Evolutionary conservation across 2,888 invertebrate genomes (phyloP), one percentile per base, ranked within the genome.

Genomic region (Agonopterix heracliana): DNA sequence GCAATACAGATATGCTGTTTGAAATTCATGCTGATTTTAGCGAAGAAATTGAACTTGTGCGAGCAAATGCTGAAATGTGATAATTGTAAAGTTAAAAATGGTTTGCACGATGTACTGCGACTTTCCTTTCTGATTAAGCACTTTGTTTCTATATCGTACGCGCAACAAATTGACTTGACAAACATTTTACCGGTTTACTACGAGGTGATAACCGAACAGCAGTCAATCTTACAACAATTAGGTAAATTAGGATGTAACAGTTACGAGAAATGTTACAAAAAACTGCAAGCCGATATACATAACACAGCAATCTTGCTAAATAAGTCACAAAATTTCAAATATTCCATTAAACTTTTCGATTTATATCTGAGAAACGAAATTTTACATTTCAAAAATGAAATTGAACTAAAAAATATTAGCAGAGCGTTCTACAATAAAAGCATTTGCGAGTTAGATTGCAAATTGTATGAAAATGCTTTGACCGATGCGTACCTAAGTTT

Each of bases 371-470:
- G 60, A 48, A 60, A 74, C 44, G 86, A 86, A 44, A 57, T 86
- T 8, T 50, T 45, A 17, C 51, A 58, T 43, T 51, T 64, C 2
- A 64, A 61, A 42, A 59, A 51, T 3, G 64, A 64, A 2, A 50
- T 54, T 0, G 78, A 81, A 4, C 49, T 64, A 3, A 81, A 75
- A 9, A 87, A 85, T 47, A 60, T 85, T 0, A 68, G 78, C 3
- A 55, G 86, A 52, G 85, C 80, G 0, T 57, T 85, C 1, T 87
- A 81, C 17, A 88, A 88, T 35, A 85, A 82, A 38, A 75, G 83
- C 49, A 88, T 88, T 44, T 84, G 87, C 45, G 79, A 84, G 43
- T 48, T 83, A 7, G 83, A 86, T 35, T 63, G 36, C 0, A 72
- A 73, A n/a, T 45, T 71, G 11, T 77, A 71, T 10, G 71, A 74